These are phyloP conservation scores for Limnodromus scolopaceus DNA, from an alignment of 2,797 vertebrate species.

Conservation along the genomic window DNA sequence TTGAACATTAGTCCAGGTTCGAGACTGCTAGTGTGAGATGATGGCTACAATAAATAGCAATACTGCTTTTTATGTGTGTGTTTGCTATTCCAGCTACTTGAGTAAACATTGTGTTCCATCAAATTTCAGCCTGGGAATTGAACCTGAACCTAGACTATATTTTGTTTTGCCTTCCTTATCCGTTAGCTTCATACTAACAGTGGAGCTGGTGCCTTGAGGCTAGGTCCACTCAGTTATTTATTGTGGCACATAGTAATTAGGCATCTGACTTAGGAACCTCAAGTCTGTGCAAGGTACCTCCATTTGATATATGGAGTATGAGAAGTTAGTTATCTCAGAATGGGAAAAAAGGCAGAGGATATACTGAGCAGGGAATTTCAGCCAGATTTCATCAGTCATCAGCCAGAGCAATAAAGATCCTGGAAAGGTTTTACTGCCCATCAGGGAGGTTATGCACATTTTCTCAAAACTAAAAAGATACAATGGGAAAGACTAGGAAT, in stretches of 20 bases:
- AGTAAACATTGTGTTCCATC: background rate
- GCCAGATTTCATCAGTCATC: constrained; percentile 5
- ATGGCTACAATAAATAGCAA: background rate
- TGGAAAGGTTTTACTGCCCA: background rate
- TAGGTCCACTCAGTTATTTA: background rate
- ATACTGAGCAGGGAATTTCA: background rate
- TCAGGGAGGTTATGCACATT: background rate
- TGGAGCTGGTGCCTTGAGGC: background rate
- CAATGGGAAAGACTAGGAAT: background rate
- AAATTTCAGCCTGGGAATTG: background rate
- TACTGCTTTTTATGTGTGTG: background rate
- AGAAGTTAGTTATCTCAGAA: background rate
- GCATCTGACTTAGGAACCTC: background rate
- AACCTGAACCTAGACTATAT: background rate
- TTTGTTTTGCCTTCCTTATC: background rate
- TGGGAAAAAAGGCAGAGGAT: background rate
- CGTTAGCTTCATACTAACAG: rapidly evolving
- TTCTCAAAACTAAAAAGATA: constrained; percentile 6
- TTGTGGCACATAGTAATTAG: background rate
- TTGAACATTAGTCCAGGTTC: rapidly evolving
- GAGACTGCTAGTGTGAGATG: background rate
- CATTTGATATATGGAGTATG: rapidly evolving
- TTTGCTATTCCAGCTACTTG: background rate
- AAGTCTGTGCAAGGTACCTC: background rate
- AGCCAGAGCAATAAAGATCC: background rate